A percentile compares a stretch with the other conserved stretches of the same genome.
phyloP scores from a whole-genome alignment of 2,113 vertebrate species.

The Meleagris gallopavo region DNA sequence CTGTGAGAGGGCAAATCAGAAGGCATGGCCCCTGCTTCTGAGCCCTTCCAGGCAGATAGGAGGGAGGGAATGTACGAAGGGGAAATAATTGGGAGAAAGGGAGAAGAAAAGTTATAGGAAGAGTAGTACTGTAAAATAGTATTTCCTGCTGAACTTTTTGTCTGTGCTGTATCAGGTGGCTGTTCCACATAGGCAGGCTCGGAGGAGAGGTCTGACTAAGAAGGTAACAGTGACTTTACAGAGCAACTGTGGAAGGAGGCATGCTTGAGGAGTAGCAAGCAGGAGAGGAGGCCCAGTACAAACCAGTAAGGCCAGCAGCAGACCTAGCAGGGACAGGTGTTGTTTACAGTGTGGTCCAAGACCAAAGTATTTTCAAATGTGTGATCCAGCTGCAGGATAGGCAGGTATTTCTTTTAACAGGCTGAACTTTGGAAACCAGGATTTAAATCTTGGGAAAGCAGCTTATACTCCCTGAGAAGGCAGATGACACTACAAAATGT shows the following conservation, averaged over 20 bases:
- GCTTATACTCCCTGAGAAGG: not conserved
- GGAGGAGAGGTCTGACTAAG: not conserved
- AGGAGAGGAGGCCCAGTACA: not conserved
- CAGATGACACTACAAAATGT: not conserved
- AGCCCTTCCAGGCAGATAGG: accelerated
- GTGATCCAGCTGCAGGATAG: not conserved
- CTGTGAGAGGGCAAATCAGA: not conserved
- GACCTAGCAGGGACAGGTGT: not conserved
- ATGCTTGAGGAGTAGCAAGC: not conserved
- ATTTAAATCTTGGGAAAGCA: not conserved
- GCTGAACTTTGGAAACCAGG: not conserved
- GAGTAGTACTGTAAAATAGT: not conserved
- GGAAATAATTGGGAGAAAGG: not conserved
- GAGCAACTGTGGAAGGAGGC: not conserved
- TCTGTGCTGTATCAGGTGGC: not conserved
- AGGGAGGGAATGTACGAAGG: not conserved
- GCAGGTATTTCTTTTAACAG: not conserved
- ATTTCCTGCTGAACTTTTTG: not conserved
- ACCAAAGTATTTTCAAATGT: not conserved
- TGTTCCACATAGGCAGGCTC: not conserved
- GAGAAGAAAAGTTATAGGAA: not conserved
- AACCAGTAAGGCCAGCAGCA: not conserved
- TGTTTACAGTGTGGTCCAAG: not conserved
- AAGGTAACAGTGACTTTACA: not conserved
- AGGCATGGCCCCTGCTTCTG: not conserved